A percentile compares a stretch with the other conserved stretches of the same genome.
Conservation (phyloP, 1,140 invertebrate genomes). For the Ceratina australensis region DNA sequence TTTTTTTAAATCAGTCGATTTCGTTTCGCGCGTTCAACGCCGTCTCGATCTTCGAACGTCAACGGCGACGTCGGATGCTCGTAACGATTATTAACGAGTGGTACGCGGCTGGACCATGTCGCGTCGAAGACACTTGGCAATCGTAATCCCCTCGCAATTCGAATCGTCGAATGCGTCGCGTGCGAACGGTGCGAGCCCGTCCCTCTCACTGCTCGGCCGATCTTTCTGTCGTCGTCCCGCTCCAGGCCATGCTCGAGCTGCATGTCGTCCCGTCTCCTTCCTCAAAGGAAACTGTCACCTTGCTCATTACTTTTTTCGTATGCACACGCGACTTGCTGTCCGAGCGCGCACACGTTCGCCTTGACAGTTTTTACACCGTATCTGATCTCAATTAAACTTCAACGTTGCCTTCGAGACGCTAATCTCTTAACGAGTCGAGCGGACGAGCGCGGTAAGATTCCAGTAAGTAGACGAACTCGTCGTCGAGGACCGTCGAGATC, state of each 20-base stretch:
- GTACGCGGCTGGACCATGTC: conserved; percentile 30
- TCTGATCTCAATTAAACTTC: no score
- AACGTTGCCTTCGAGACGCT: no score
- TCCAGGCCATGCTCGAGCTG: conserved; percentile 35
- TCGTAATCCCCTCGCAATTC: conserved; percentile 12
- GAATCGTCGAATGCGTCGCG: conserved; percentile 15
- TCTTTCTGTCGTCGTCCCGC: conserved; percentile 47
- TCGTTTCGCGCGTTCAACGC: conserved; percentile 9
- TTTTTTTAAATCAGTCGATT: neutral
- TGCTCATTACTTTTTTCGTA: conserved; percentile 42
- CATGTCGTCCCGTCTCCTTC: conserved; percentile 51
- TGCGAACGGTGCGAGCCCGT: conserved; percentile 20
- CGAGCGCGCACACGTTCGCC: conserved; percentile 16
- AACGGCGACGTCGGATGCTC: neutral
- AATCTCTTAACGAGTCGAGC: no score
- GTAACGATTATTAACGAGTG: neutral
- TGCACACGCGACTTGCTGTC: conserved; percentile 16
- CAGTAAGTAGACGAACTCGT: neutral
- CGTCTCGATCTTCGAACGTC: conserved; percentile 17
- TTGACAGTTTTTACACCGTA: no score
- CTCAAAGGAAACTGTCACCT: conserved; percentile 41
- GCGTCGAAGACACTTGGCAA: conserved; percentile 71
- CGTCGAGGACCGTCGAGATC: neutral
- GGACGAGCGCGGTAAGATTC: no score
- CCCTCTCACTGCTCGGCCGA: conserved; percentile 48